Evolutionary conservation across 2,113 vertebrate genomes (phyloP).

Genomic region (Philantomba maxwellii): DNA sequence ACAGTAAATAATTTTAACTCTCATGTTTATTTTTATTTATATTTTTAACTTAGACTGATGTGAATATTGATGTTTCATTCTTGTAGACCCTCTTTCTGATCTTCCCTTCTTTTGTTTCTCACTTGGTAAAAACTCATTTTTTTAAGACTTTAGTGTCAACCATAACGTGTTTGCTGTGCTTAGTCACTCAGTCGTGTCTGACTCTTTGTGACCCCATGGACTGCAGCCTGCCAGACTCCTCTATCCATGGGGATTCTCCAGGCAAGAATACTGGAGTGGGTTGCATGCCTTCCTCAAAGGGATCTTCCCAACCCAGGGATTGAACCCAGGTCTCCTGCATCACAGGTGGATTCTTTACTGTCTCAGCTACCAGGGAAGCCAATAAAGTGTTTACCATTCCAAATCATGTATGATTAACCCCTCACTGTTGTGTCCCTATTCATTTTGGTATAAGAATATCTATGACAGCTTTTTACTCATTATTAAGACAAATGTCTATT

Average conservation of each 20-base stretch:
- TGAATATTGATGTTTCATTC: background rate
- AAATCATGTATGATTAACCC: background rate
- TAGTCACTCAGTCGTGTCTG: background rate
- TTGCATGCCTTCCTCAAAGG: background rate
- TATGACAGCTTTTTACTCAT: background rate
- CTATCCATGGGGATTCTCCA: background rate
- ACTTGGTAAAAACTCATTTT: background rate
- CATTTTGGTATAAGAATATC: background rate
- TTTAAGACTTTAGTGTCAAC: background rate
- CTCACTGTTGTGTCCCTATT: too few relatives aligned
- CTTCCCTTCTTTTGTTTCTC: background rate
- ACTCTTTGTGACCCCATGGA: background rate
- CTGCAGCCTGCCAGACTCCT: accelerated
- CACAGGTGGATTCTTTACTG: background rate
- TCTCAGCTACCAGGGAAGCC: background rate
- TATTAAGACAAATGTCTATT: background rate
- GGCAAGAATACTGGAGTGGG: background rate
- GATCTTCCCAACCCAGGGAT: background rate
- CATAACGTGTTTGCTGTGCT: background rate
- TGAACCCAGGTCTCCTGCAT: background rate
- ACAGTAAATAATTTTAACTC: background rate
- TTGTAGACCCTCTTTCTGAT: background rate
- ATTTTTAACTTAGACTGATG: background rate
- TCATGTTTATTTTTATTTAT: background rate
- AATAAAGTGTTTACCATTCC: background rate